Evolutionary conservation across 2,888 invertebrate species (phyloP).

Genomic region (Aporophyla lueneburgensis): DNA sequence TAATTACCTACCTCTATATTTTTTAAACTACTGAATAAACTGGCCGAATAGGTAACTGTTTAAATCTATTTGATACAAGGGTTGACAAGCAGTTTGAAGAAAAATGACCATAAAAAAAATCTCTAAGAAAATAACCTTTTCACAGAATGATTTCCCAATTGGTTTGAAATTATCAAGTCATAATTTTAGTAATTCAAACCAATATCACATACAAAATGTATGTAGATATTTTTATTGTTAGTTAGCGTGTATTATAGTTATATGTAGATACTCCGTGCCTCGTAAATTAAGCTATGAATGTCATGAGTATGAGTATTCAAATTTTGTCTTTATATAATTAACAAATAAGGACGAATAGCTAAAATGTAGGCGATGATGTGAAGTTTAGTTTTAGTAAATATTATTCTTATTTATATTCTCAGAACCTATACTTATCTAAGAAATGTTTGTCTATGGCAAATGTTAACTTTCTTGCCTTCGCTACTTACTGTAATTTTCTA

Average conservation of each 20-base stretch:
- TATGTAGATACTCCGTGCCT: conserved; percentile 65
- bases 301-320: conserved; percentile 44
- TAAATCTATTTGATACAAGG: no score
- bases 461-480: conserved; percentile 10
- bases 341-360: conserved; percentile 31
- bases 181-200: conserved; percentile 60
- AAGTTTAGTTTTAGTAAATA: conserved; percentile 45
- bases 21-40: background rate
- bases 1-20: background rate
- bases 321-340: conserved; percentile 39
- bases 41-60: no score
- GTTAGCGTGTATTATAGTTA: conserved; percentile 52
- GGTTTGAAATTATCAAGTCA: conserved; percentile 63
- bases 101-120: background rate
- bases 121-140: background rate
- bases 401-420: conserved; percentile 57
- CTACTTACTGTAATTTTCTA: conserved; percentile 2
- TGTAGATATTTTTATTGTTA: conserved; percentile 58
- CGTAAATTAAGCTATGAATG: conserved; percentile 64
- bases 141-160: conserved; percentile 33
- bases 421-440: conserved; percentile 1
- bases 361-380: conserved; percentile 31
- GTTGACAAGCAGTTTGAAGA: background rate
- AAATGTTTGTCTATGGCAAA: conserved; percentile 6
- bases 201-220: conserved; percentile 41